Percentiles rank a stretch among this genome's conserved stretches.
Evolutionary conservation across 2,113 vertebrate species (phyloP).

Genomic region (Mohoua ochrocephala): DNA sequence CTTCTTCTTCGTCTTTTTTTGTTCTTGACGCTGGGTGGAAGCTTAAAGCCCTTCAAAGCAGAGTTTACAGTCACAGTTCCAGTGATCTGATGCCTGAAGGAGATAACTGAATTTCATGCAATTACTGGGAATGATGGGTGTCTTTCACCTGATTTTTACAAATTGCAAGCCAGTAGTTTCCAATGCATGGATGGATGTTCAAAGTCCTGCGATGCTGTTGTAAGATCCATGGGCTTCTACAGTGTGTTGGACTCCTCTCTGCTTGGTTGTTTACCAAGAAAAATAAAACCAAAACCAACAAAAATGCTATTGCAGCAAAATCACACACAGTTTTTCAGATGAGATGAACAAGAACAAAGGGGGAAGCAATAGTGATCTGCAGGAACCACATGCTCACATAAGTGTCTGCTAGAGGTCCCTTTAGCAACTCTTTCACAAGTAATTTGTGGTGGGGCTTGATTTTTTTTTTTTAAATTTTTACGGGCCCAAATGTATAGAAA

Average conservation of each 20-base stretch:
- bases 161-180: background rate
- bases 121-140: background rate
- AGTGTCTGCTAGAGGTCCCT: background rate
- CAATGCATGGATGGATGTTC: fast-evolving
- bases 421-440: background rate
- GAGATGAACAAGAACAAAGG: background rate
- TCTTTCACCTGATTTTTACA: background rate
- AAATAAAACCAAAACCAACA: background rate
- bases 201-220: background rate
- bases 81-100: background rate
- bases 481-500: fast-evolving
- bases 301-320: background rate
- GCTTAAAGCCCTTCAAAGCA: background rate
- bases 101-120: background rate
- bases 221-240: background rate
- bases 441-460: background rate
- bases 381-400: background rate
- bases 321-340: background rate
- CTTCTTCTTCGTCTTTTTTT: background rate
- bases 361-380: background rate
- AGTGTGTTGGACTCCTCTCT: background rate
- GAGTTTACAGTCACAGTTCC: background rate
- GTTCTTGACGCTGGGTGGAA: background rate
- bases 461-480: background rate
- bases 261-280: background rate